Conservation (phyloP, 2,888 invertebrate species). For the Drosophila mimica region DNA sequence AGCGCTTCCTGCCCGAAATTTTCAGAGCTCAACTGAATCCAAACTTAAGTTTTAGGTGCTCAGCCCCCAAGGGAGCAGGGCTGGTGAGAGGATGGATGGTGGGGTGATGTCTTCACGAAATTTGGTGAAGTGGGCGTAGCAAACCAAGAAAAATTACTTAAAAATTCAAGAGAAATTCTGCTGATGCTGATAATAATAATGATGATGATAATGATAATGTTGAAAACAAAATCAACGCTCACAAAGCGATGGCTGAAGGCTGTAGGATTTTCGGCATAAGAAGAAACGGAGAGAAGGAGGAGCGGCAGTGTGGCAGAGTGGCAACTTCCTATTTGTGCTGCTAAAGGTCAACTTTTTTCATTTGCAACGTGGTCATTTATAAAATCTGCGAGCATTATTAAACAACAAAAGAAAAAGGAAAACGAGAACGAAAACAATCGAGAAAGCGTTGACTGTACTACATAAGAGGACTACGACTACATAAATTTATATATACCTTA, state of each 20-base stretch:
- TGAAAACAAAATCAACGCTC: slow-evolving; percentile 70
- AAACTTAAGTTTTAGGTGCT: slow-evolving; percentile 22
- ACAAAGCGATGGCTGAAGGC: slow-evolving; percentile 49
- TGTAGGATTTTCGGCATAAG: slow-evolving; percentile 11
- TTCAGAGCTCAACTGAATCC: slow-evolving; percentile 30
- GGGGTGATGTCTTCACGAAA: slow-evolving; percentile 1
- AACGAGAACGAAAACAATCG: slow-evolving; percentile 22
- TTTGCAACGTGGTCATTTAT: slow-evolving; percentile 78
- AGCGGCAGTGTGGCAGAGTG: not conserved
- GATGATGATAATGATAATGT: slow-evolving; percentile 35
- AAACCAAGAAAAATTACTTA: slow-evolving; percentile 69
- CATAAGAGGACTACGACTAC: slow-evolving; percentile 23
- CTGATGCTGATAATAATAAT: slow-evolving; percentile 34
- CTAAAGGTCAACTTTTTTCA: slow-evolving; percentile 77
- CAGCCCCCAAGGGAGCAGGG: not conserved
- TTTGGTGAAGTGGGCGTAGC: slow-evolving; percentile 42
- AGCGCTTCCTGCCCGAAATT: slow-evolving; percentile 31
- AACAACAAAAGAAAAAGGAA: slow-evolving; percentile 63
- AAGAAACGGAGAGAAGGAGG: not conserved
- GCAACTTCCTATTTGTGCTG: slow-evolving; percentile 61
- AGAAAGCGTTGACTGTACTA: slow-evolving; percentile 47
- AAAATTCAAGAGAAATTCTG: slow-evolving; percentile 71
- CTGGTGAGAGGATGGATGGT: not conserved
- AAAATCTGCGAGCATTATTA: slow-evolving; percentile 78
- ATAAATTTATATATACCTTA: slow-evolving; percentile 13